Evolutionary conservation across 2,888 invertebrate genomes (phyloP).

Genomic region (Priocnemis perturbator): DNA sequence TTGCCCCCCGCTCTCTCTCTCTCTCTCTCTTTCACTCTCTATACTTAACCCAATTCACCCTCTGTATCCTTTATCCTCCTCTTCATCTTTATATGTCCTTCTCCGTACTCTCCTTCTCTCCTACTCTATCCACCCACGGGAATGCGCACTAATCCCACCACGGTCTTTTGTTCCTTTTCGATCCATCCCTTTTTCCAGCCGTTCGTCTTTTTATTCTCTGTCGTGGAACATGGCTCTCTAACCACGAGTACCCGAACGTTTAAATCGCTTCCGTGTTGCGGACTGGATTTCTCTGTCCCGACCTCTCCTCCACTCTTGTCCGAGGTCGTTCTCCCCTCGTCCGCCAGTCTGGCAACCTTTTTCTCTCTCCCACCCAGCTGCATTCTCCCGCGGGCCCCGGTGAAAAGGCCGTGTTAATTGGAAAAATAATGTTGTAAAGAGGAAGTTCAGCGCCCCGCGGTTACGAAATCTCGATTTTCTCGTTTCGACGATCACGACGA

Average conservation of each 20-base stretch:
- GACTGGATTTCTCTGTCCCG: constrained; percentile 3
- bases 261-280: constrained; percentile 9
- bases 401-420: constrained; percentile 6
- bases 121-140: neutral
- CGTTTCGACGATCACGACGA: too few relatives aligned
- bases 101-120: neutral
- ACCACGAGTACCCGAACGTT: constrained; percentile 6
- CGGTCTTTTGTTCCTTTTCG: too few relatives aligned
- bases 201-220: constrained; percentile 3
- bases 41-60: too few relatives aligned
- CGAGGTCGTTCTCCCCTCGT: neutral
- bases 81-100: neutral
- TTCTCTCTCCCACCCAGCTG: neutral
- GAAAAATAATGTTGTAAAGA: constrained; percentile 6
- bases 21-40: too few relatives aligned
- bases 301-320: neutral
- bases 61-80: too few relatives aligned
- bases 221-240: neutral
- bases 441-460: neutral
- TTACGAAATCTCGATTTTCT: constrained; percentile 1
- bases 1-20: too few relatives aligned
- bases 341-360: neutral
- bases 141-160: neutral
- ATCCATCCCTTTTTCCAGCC: too few relatives aligned
- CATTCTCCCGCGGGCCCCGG: neutral